A percentile compares a stretch with the other conserved stretches of the same genome.
Conservation (phyloP, 2,113 vertebrate genomes). For the Helogale parvula region DNA sequence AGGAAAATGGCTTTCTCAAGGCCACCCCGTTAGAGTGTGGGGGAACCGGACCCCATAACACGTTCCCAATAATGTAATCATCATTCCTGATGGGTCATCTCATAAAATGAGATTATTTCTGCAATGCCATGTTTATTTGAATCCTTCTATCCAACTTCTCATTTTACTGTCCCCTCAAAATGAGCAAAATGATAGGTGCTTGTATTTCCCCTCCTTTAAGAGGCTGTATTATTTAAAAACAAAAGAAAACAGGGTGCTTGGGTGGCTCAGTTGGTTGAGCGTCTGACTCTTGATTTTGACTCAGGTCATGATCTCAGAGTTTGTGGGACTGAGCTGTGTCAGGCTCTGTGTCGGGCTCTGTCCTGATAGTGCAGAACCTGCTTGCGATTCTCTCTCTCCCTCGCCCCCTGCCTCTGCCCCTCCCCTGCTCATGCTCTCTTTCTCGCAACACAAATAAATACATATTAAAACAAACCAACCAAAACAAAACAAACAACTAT, state of each 20-base stretch:
- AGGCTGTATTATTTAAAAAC: conserved; percentile 22
- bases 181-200: neutral
- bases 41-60: neutral
- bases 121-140: conserved; percentile 6
- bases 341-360: no score
- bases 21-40: rapidly evolving
- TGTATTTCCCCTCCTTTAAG: neutral
- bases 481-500: neutral
- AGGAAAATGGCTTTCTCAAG: neutral
- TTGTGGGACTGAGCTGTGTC: no score
- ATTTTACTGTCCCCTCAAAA: neutral
- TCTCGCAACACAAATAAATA: no score
- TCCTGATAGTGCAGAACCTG: no score
- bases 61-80: neutral
- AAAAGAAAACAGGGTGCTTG: neutral
- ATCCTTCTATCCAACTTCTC: neutral
- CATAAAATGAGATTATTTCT: neutral
- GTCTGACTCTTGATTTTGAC: no score
- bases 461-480: neutral
- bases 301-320: no score
- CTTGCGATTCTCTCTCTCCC: no score
- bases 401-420: no score
- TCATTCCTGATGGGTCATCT: neutral
- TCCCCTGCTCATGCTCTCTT: no score
- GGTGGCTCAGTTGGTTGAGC: no score